Evolutionary conservation across 1,140 invertebrate genomes (phyloP), one percentile per base, ranked within the genome.

Genomic region (Cephus cinctus): DNA sequence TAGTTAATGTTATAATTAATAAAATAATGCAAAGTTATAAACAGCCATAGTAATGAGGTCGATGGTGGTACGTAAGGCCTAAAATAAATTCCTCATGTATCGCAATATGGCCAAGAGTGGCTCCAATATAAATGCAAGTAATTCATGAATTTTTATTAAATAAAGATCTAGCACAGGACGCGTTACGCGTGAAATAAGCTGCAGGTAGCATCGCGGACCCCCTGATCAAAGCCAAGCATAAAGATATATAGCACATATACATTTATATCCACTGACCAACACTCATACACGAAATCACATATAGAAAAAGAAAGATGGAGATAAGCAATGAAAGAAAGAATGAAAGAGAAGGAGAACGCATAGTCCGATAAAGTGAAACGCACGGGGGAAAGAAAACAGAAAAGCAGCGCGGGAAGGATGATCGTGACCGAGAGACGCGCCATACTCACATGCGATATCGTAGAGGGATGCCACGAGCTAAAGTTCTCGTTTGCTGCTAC

Each of bases 381-480:
- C 12, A 38, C 21, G 15, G 23, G 5, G 21, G 30, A 38, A 46
- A 46, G 30, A 46, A 22, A 34, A 3, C 4, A 38, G 21, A 21
- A 19, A 21, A 16, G 36, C 34, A 9, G 41, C 18, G 12, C 2
- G n/a, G 16, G 16, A 18, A 40, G 23, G 19, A n/a, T 22, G 14
- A 31, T 12, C 52, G 32, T 6, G 4, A 18, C 18, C 43, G 14
- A 25, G 22, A 39, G 21, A 50, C 30, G 32, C 32, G 32, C 27
- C 31, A 32, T 63, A 66, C 63, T 64, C 57, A 66, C 63, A 61
- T 59, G 61, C 53, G 55, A 58, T 62, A 57, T 52, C 41, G 20
- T 51, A 59, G 44, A 51, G 34, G 23, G 46, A 27, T 35, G 42
- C 52, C 52, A 50, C 47, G 48, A 47, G 51, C 56, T 54, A 52